A percentile compares a stretch with the other conserved stretches of the same genome.
Evolutionary conservation across 2,797 vertebrate genomes (phyloP).

Genomic region (Myiotriccus ornatus): DNA sequence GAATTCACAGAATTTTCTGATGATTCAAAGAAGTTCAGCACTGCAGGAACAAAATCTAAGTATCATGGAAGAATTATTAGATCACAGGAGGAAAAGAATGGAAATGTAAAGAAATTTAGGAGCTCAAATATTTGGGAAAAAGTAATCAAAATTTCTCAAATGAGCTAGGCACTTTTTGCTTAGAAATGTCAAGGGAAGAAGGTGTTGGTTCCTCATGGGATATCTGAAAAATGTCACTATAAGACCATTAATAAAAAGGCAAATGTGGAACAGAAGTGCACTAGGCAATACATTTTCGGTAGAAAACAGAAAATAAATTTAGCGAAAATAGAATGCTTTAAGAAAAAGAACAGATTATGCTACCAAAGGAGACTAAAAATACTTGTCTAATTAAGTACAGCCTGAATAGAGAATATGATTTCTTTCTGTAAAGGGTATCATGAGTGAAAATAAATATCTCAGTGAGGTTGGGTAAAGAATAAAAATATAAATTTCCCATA

Average conservation of each 20-base stretch:
- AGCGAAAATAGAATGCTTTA: neutral
- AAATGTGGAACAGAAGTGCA: neutral
- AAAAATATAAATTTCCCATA: neutral
- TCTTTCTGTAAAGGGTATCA: neutral
- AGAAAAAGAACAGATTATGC: neutral
- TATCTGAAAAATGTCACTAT: neutral
- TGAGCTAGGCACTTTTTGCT: neutral
- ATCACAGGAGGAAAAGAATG: neutral
- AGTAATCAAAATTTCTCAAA: neutral
- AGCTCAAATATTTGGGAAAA: neutral
- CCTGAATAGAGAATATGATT: neutral
- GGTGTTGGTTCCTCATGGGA: neutral
- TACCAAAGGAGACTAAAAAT: neutral
- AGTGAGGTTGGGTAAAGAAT: neutral
- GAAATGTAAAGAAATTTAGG: neutral
- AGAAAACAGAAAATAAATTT: neutral
- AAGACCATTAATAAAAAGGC: neutral
- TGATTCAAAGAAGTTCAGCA: neutral
- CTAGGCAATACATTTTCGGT: neutral
- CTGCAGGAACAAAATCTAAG: neutral
- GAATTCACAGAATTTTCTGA: neutral
- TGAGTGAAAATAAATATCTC: neutral
- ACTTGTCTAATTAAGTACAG: neutral
- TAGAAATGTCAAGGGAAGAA: neutral
- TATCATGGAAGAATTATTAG: neutral